phyloP scores from a whole-genome alignment of 1,140 invertebrate genomes.

The Drosophila ambigua region DNA sequence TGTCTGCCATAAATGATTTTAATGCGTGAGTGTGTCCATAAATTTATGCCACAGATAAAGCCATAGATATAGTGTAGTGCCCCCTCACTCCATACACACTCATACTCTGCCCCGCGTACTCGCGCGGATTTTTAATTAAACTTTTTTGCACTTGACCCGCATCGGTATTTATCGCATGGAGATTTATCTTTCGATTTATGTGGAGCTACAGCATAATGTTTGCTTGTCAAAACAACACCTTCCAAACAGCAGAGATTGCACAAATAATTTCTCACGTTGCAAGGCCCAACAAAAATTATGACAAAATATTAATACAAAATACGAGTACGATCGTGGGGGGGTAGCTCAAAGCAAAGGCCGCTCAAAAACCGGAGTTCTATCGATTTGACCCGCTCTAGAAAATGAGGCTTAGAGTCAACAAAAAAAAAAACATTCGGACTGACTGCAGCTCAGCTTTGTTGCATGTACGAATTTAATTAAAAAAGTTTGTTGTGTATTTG shows the following conservation, averaged over 20 bases:
- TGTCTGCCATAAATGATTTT: constrained; percentile 63
- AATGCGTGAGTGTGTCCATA: constrained; percentile 77
- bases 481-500: constrained; percentile 58
- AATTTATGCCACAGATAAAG: constrained; percentile 48
- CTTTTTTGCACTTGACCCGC: constrained; percentile 71
- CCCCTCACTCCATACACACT: background rate
- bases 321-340: too few relatives aligned
- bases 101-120: background rate
- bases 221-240: constrained; percentile 28
- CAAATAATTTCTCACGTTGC: constrained; percentile 78
- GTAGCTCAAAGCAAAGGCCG: too few relatives aligned
- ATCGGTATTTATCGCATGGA: constrained; percentile 52
- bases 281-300: constrained; percentile 65
- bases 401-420: constrained; percentile 9
- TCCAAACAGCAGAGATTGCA: constrained; percentile 54
- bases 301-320: constrained; percentile 78
- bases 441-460: constrained; percentile 39
- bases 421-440: background rate
- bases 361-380: constrained; percentile 47
- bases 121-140: constrained; percentile 60
- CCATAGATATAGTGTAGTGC: background rate
- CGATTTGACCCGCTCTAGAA: constrained; percentile 75
- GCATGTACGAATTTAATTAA: constrained; percentile 82
- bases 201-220: constrained; percentile 31
- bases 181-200: constrained; percentile 54